Evolutionary conservation across 2,888 invertebrate genomes (phyloP).

Genomic region (Pristionchus mayeri): DNA sequence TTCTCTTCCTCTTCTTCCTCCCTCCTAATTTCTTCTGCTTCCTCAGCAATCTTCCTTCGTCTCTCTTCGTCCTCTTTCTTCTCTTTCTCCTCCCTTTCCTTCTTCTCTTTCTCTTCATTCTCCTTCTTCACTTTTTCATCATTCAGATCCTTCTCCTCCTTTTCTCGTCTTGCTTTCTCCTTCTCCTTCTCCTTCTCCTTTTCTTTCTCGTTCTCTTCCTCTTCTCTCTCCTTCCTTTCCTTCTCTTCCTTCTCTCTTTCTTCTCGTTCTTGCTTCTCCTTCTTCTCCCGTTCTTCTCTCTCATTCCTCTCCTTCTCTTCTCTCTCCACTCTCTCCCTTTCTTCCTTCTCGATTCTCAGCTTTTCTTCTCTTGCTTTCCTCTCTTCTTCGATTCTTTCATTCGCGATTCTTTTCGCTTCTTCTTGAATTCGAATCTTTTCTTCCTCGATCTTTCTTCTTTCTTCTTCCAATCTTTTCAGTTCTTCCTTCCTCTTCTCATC

Average conservation of each 20-base stretch:
- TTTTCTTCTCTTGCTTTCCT: constrained; percentile 11
- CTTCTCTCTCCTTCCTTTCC: too few relatives aligned
- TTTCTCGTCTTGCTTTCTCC: too few relatives aligned
- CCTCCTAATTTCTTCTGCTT: constrained; percentile 31
- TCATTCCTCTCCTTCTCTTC: constrained; percentile 17
- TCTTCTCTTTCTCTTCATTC: too few relatives aligned
- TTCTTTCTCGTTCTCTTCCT: too few relatives aligned
- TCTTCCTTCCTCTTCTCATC: constrained; percentile 45
- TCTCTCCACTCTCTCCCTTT: neutral
- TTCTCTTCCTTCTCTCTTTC: neutral
- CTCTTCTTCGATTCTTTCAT: constrained; percentile 31
- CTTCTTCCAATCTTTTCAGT: constrained; percentile 26
- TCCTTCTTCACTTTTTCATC: too few relatives aligned
- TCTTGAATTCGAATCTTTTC: constrained; percentile 40
- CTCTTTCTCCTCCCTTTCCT: neutral
- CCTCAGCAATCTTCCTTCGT: constrained; percentile 18
- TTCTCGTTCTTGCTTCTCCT: neutral
- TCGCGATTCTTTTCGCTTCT: neutral
- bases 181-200: too few relatives aligned
- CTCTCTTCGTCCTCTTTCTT: constrained; percentile 1
- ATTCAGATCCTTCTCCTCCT: too few relatives aligned
- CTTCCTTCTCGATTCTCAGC: neutral
- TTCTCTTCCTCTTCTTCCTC: constrained; percentile 8
- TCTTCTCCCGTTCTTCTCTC: neutral
- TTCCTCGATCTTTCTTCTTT: constrained; percentile 29